Conservation (phyloP, 2,888 invertebrate genomes). For the Amphiduros pacificus region DNA sequence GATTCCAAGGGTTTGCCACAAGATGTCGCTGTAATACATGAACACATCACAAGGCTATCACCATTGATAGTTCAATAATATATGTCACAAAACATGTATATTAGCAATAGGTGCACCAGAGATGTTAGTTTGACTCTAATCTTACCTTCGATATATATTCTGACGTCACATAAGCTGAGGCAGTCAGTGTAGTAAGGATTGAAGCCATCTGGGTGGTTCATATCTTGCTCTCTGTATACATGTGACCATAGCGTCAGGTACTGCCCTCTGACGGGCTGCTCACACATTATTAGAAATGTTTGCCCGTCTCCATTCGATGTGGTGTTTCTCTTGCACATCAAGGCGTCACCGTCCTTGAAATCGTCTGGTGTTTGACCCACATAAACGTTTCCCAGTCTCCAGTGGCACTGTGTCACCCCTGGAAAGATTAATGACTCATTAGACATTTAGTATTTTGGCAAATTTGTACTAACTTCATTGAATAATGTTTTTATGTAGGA, state of each 20-base stretch:
- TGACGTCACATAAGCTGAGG: slow-evolving; percentile 2
- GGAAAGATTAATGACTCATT: too few relatives aligned
- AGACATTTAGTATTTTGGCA: too few relatives aligned
- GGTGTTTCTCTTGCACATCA: neutral
- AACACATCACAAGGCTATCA: too few relatives aligned
- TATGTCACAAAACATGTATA: too few relatives aligned
- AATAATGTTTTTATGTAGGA: too few relatives aligned
- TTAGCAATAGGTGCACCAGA: too few relatives aligned
- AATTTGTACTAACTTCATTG: too few relatives aligned
- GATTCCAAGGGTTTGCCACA: too few relatives aligned
- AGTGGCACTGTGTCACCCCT: neutral
- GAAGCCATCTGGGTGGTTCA: neutral
- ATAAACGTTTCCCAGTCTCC: neutral
- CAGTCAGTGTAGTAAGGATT: neutral
- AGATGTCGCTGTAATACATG: too few relatives aligned
- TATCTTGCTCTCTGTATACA: too few relatives aligned
- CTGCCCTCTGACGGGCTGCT: neutral
- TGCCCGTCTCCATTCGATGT: neutral
- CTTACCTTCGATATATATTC: neutral
- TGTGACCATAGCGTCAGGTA: neutral
- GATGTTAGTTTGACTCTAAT: neutral
- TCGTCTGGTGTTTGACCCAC: neutral
- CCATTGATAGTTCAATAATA: too few relatives aligned
- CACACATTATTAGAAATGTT: neutral
- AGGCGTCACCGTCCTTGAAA: neutral